Conservation (phyloP, 2,113 vertebrate genomes). For the Notechis scutatus region DNA sequence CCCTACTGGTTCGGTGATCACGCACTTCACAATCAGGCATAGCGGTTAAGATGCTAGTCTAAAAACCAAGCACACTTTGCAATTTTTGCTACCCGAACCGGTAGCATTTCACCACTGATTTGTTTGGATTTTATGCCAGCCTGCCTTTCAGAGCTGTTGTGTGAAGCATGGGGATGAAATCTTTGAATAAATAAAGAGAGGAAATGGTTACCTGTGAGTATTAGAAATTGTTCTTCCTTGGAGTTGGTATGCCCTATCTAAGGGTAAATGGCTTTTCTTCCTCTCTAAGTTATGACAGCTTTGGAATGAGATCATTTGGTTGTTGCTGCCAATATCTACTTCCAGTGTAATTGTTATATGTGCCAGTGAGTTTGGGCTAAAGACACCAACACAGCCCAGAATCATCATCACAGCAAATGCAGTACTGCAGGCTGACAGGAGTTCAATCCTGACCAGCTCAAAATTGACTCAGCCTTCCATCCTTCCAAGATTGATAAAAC, state of each 20-base stretch:
- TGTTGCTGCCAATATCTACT: background rate
- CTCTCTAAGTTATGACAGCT: too few relatives aligned
- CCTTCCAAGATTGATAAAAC: too few relatives aligned
- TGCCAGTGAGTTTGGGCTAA: background rate
- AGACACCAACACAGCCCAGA: background rate
- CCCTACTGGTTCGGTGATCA: too few relatives aligned
- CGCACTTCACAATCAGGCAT: too few relatives aligned
- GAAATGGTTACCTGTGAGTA: background rate
- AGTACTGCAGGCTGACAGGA: too few relatives aligned
- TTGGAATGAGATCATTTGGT: background rate
- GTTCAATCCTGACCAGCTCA: too few relatives aligned
- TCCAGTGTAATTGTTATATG: background rate
- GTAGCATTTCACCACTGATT: too few relatives aligned
- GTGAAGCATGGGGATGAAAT: background rate
- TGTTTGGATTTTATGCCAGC: background rate
- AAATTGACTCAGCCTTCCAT: too few relatives aligned
- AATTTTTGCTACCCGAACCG: too few relatives aligned
- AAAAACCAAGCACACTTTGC: too few relatives aligned
- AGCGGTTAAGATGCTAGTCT: too few relatives aligned
- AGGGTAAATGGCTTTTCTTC: background rate
- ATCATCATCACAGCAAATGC: background rate
- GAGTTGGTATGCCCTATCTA: background rate
- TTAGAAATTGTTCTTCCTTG: background rate
- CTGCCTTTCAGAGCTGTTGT: background rate
- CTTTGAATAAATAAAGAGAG: background rate